These are phyloP conservation scores for Hypomecis punctinalis DNA, from an alignment of 2,888 invertebrate species.

Conservation along the genomic window DNA sequence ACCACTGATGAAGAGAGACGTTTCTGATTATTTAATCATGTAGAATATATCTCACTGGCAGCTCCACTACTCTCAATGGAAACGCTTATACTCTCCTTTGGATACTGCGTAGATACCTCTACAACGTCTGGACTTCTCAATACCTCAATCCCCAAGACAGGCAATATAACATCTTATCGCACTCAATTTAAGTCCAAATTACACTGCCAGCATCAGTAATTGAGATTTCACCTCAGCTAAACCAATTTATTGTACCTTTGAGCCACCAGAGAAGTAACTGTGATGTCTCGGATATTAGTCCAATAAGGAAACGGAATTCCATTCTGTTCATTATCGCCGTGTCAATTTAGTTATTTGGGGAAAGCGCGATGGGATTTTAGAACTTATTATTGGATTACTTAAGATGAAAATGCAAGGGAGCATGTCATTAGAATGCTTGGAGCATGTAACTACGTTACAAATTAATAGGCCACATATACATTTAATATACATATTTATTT, in stretches of 20 bases:
- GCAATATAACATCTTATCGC: constrained; percentile 40
- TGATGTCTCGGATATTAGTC: constrained; percentile 60
- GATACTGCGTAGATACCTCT: constrained; percentile 1
- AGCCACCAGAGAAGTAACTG: constrained; percentile 58
- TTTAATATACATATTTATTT: too few relatives aligned
- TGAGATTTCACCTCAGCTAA: constrained; percentile 52
- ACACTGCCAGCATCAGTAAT: constrained; percentile 30
- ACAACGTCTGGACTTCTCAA: constrained; percentile 22
- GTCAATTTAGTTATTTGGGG: constrained; percentile 35
- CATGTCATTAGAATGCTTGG: background rate
- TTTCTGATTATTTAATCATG: too few relatives aligned
- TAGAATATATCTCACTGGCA: too few relatives aligned
- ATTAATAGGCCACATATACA: too few relatives aligned
- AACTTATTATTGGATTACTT: background rate
- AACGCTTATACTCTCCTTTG: background rate
- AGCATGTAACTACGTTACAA: background rate
- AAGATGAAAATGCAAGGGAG: background rate
- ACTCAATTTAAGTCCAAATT: constrained; percentile 42
- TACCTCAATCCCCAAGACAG: constrained; percentile 19
- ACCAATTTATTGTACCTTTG: constrained; percentile 61
- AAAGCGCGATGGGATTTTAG: constrained; percentile 4
- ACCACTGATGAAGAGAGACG: too few relatives aligned
- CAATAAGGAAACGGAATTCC: constrained; percentile 58
- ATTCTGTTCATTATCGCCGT: constrained; percentile 54
- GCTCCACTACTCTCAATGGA: too few relatives aligned